Evolutionary conservation across 2,888 invertebrate genomes (phyloP), one percentile per base, ranked within the genome.

Genomic region (Tromatobia lineatoria): DNA sequence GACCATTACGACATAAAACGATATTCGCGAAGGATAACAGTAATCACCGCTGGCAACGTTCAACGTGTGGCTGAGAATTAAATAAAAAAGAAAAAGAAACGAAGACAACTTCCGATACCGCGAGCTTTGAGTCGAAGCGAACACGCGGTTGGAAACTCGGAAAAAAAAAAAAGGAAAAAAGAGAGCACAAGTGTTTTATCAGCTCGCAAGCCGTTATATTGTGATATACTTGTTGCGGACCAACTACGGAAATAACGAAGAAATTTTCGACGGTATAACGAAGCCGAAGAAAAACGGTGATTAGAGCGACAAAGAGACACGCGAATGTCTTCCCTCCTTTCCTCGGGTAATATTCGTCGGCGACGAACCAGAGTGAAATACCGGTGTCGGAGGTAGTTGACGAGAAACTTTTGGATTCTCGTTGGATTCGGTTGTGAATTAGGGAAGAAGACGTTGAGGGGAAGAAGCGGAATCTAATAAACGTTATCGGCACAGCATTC

Each of bases 321-420:
- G 78, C 84, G 84, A 85, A 85, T 85, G 84, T 85, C 84, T 78
- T 79, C 74, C 84, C 47, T 75, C 75, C 66, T 71, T 75, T 75
- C 81, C 34, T 85, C 75, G 81, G 75, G 84, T 69, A 75, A 75
- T 66, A 85, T 81, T 85, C 84, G 84, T 85, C 84, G 84, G 81
- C 79, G 84, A 85, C 81, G 84, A 85, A 85, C 84, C 66, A 85
- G 84, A 85, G 84, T 85, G 47, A 85, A 85, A 70, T 81, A 79
- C 66, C 81, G 84, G 78, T 85, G 84, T 85, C 84, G 81, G 75
- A 85, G 84, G 84, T 85, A 85, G 84, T 85, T 69, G 74, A 67
- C 75, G 78, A 71, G 64, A 38, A 61, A 59, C 64, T 69, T 29
- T 61, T 11, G 7, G 54, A 84, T 45, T 74, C 73, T 42, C 45